A percentile compares a stretch with the other conserved stretches of the same genome.
Evolutionary conservation across 2,888 invertebrate genomes (phyloP).

Genomic region (Cephus pygmeus): DNA sequence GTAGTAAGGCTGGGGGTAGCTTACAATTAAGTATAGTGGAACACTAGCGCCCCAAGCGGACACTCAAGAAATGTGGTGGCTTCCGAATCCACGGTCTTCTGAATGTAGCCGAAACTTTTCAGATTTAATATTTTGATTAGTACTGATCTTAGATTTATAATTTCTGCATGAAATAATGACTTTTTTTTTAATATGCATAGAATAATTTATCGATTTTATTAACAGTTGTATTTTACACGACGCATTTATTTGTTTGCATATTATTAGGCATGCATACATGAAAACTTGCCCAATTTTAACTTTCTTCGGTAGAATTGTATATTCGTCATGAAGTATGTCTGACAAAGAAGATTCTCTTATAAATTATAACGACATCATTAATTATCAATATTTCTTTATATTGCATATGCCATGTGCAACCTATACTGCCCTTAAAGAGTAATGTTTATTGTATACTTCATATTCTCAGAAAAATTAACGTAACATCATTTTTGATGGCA

Average conservation of each 20-base stretch:
- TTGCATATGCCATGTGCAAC: neutral
- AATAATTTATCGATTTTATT: neutral
- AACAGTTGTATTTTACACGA: neutral
- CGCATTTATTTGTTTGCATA: neutral
- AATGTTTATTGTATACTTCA: neutral
- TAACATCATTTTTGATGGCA: neutral
- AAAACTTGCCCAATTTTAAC: neutral
- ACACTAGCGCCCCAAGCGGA: conserved; percentile 32
- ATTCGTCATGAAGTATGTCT: neutral
- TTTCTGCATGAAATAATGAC: neutral
- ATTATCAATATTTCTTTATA: neutral
- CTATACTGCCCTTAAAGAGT: neutral
- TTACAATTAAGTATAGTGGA: conserved; percentile 25
- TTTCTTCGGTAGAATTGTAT: neutral
- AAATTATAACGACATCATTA: neutral
- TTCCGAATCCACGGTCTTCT: neutral
- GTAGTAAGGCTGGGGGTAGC: conserved; percentile 52
- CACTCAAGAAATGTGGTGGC: neutral
- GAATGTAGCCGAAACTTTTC: neutral
- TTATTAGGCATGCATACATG: neutral
- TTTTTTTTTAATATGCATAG: neutral
- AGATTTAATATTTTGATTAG: neutral
- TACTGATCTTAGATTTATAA: neutral
- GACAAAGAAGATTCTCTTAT: neutral
- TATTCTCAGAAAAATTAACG: neutral